Evolutionary conservation across 2,113 vertebrate species (phyloP).

Genomic region (Leucopsar rothschildi): DNA sequence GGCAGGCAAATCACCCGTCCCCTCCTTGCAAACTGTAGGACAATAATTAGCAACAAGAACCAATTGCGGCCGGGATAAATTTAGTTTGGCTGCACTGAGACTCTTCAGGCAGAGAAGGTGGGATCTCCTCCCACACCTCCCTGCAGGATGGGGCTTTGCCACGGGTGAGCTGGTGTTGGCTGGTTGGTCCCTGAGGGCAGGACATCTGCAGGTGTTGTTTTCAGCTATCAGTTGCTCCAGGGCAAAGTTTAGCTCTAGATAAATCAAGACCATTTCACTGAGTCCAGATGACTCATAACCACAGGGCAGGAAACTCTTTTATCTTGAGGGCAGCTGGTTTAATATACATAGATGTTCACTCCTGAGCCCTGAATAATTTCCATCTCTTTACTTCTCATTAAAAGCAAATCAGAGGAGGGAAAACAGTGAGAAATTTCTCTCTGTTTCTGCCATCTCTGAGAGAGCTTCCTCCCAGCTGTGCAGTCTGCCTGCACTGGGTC

Average conservation of each 20-base stretch:
- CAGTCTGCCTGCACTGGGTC: not conserved
- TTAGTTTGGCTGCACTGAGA: not conserved
- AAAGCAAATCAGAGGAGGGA: not conserved
- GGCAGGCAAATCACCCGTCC: not conserved
- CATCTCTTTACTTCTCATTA: constrained; percentile 13
- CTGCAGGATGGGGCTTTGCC: not conserved
- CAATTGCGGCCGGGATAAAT: not conserved
- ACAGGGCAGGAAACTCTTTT: constrained; percentile 39
- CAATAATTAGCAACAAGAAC: not conserved
- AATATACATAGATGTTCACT: constrained; percentile 15
- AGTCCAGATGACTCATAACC: constrained; percentile 28
- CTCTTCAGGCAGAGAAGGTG: not conserved
- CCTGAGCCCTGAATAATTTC: constrained; percentile 28
- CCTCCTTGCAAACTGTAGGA: not conserved
- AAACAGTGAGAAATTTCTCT: not conserved
- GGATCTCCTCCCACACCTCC: not conserved
- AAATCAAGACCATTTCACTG: constrained; percentile 23
- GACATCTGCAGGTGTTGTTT: not conserved
- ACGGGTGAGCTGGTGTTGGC: not conserved
- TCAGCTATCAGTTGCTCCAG: not conserved
- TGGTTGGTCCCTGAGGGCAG: not conserved
- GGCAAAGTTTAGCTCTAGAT: not conserved
- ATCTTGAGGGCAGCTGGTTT: not conserved
- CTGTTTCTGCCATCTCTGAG: not conserved
- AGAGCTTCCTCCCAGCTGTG: not conserved